These are phyloP conservation scores for Mamestra configurata DNA, from an alignment of 1,140 invertebrate species.

Conservation along the genomic window DNA sequence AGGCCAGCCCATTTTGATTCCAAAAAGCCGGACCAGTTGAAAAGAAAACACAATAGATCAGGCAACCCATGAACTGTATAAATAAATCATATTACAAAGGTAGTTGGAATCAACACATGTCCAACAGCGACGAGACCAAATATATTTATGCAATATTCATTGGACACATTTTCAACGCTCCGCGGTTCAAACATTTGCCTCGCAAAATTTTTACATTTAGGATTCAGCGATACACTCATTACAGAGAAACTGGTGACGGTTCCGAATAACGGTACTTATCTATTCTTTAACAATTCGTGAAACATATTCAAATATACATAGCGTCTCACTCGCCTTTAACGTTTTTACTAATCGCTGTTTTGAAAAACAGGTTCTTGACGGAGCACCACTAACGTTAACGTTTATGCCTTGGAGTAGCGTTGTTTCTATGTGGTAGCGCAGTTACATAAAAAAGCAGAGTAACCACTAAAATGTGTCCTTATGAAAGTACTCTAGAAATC, in stretches of 20 bases:
- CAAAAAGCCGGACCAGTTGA: neutral
- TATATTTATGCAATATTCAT: slow-evolving; percentile 20
- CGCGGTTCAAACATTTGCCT: slow-evolving; percentile 43
- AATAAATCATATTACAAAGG: slow-evolving; percentile 25
- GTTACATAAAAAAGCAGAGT: neutral
- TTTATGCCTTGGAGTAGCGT: slow-evolving; percentile 15
- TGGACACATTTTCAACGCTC: slow-evolving; percentile 13
- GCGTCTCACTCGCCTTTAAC: slow-evolving; percentile 49
- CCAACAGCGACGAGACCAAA: neutral
- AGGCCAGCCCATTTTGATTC: neutral
- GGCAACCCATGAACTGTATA: neutral
- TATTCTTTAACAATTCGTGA: slow-evolving; percentile 59
- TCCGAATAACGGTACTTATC: slow-evolving; percentile 53
- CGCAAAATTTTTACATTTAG: slow-evolving; percentile 45
- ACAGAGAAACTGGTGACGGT: slow-evolving; percentile 49
- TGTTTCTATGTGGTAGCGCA: slow-evolving; percentile 27
- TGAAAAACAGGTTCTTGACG: slow-evolving; percentile 52
- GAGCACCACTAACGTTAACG: slow-evolving; percentile 23
- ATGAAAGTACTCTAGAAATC: too few species aligned
- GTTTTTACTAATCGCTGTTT: slow-evolving; percentile 45
- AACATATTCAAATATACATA: slow-evolving; percentile 52
- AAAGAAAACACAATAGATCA: slow-evolving; percentile 1
- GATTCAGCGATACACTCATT: slow-evolving; percentile 49
- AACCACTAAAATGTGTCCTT: neutral
- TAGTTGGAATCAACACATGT: slow-evolving; percentile 32